phyloP scores from a whole-genome alignment of 2,888 invertebrate species.

The Sesia apiformis region DNA sequence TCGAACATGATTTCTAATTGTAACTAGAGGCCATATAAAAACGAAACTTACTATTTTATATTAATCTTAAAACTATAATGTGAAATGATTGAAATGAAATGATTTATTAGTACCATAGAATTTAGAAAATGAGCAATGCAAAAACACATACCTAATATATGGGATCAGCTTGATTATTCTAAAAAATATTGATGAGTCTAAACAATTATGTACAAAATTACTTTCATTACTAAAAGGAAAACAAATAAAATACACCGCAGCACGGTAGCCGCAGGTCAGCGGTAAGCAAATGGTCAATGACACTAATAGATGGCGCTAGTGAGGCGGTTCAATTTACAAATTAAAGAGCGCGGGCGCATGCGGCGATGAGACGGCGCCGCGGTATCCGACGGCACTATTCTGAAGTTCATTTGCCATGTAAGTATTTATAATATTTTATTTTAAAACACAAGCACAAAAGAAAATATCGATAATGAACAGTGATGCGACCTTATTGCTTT shows the following conservation, averaged over 20 bases:
- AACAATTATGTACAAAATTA: neutral
- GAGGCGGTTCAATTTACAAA: slow-evolving; percentile 59
- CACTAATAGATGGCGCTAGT: slow-evolving; percentile 55
- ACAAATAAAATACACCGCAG: slow-evolving; percentile 4
- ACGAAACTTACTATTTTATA: too few relatives aligned
- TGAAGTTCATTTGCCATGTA: slow-evolving; percentile 6
- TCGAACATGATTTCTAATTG: too few relatives aligned
- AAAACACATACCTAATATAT: too few relatives aligned
- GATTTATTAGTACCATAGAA: too few relatives aligned
- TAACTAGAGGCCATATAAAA: too few relatives aligned
- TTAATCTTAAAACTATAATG: too few relatives aligned
- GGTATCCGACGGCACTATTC: slow-evolving; percentile 26
- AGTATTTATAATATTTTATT: too few relatives aligned
- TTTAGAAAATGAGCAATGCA: too few relatives aligned
- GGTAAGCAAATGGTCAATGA: slow-evolving; percentile 31
- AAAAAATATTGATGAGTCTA: neutral
- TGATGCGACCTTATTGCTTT: too few relatives aligned
- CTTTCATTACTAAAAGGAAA: neutral
- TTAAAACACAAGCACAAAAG: too few relatives aligned
- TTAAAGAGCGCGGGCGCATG: slow-evolving; percentile 48
- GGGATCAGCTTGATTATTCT: neutral
- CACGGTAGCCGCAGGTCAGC: slow-evolving; percentile 16
- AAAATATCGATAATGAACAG: too few relatives aligned
- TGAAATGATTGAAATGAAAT: too few relatives aligned
- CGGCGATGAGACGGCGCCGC: slow-evolving; percentile 24